These are phyloP conservation scores for Petrolisthes manimaculis DNA, from an alignment of 2,888 invertebrate genomes.

Conservation along the genomic window DNA sequence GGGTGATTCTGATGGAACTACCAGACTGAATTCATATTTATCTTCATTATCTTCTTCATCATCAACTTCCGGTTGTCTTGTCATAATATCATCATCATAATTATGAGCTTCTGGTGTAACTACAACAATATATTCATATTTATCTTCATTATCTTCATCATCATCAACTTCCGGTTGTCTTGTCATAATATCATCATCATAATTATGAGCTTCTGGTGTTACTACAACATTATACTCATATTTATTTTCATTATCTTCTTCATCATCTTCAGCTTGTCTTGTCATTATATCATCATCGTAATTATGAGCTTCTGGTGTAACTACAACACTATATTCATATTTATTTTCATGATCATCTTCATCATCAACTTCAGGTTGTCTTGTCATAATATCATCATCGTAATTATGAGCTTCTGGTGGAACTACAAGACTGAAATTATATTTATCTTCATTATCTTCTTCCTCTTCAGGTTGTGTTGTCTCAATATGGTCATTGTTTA, in stretches of 20 bases:
- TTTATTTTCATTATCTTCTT: neutral
- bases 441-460: neutral
- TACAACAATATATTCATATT: no score
- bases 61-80: no score
- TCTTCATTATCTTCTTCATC: no score
- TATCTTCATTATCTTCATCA: no score
- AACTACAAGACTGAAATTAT: neutral
- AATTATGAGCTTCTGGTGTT: neutral
- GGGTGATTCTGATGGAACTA: no score
- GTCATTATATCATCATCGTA: neutral
- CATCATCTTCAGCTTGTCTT: neutral
- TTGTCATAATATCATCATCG: neutral
- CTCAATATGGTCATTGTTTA: neutral
- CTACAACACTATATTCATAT: neutral
- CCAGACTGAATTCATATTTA: no score
- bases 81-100: no score
- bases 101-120: no score
- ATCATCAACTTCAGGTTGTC: neutral
- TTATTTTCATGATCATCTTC: neutral
- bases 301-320: neutral
- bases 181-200: neutral
- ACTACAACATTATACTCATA: conserved; percentile 6
- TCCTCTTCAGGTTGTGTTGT: neutral
- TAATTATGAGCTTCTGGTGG: neutral
- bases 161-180: no score